Conservation (phyloP, 2,113 vertebrate species). For the Rousettus leschenaultii region DNA sequence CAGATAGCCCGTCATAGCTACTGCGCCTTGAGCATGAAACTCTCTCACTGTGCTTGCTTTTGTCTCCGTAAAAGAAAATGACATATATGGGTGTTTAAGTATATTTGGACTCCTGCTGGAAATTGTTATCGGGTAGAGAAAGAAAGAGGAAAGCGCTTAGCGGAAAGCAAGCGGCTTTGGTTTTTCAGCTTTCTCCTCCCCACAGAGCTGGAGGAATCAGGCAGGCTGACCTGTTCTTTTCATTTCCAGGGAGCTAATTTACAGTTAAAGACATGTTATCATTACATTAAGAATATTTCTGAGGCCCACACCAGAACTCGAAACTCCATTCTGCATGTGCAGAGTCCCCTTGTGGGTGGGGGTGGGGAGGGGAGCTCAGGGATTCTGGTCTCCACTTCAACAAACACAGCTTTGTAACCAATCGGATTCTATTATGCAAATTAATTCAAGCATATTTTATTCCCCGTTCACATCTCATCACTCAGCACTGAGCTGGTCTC, state of each 20-base stretch:
- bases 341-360: not conserved
- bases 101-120: conserved; percentile 61
- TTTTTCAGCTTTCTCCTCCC: conserved; percentile 49
- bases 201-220: conserved; percentile 34
- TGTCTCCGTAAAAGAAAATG: conserved; percentile 68
- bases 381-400: conserved; percentile 53
- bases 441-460: conserved; percentile 76
- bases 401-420: conserved; percentile 76
- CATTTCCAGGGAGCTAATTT: conserved; percentile 64
- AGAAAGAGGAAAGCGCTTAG: conserved; percentile 53
- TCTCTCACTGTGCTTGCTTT: conserved; percentile 57
- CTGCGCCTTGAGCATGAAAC: conserved; percentile 53
- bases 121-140: conserved; percentile 67
- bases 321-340: conserved; percentile 46
- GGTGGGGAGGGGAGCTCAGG: not conserved
- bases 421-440: conserved; percentile 76
- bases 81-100: conserved; percentile 64
- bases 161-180: conserved; percentile 50
- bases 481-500: conserved; percentile 59
- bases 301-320: conserved; percentile 24
- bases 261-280: conserved; percentile 64
- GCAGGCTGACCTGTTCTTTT: conserved; percentile 50
- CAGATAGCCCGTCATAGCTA: conserved; percentile 43
- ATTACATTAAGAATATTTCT: conserved; percentile 53
- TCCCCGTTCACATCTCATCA: conserved; percentile 66